Evolutionary conservation across 2,797 vertebrate genomes (phyloP).

Genomic region (Pipistrellus nathusii): DNA sequence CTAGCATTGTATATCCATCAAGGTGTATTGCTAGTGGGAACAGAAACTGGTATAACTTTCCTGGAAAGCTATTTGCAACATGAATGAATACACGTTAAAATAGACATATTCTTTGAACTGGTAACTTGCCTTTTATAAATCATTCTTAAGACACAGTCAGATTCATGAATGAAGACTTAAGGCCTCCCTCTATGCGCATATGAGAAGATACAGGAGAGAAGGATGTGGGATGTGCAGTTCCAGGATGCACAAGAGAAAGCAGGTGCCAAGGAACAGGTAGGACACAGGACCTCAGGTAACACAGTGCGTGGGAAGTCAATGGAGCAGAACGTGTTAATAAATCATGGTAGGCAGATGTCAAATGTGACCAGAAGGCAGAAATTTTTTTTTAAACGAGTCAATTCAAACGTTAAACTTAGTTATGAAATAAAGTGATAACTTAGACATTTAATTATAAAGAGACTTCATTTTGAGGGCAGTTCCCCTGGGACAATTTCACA

Average conservation of each 20-base stretch:
- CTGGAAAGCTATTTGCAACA: background rate
- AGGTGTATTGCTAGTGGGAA: background rate
- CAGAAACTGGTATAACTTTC: background rate
- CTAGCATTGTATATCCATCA: background rate
- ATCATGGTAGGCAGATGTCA: background rate
- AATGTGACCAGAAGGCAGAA: background rate
- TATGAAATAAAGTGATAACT: background rate
- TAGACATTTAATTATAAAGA: background rate
- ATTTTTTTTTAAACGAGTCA: background rate
- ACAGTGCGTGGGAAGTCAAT: background rate
- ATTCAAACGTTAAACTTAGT: background rate
- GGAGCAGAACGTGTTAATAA: background rate
- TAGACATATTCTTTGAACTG: background rate
- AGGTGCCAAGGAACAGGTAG: background rate
- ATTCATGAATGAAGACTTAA: background rate
- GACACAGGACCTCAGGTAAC: background rate
- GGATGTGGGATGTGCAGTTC: background rate
- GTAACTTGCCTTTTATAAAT: background rate
- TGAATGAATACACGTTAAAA: background rate
- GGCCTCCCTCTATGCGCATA: background rate
- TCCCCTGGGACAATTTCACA: background rate
- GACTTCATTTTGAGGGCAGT: background rate
- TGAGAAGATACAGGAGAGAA: background rate
- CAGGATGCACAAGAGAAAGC: background rate
- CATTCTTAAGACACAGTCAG: background rate